Evolutionary conservation across 2,888 invertebrate species (phyloP).

Genomic region (Brenthis daphne): DNA sequence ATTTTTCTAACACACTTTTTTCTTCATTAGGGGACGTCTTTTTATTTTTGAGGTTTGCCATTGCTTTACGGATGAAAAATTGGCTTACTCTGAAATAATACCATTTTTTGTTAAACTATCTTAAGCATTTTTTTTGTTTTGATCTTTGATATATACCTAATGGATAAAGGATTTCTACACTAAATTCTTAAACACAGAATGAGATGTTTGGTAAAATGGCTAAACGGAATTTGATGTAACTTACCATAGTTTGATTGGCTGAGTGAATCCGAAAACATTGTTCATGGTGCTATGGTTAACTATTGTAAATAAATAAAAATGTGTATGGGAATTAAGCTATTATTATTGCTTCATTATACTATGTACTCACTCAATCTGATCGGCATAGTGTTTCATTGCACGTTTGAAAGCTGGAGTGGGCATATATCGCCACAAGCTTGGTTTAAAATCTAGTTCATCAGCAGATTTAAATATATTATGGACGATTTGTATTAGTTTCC

Average conservation of each 20-base stretch:
- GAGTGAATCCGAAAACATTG: background rate
- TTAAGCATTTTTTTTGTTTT: no score
- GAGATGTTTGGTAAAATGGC: no score
- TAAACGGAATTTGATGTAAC: no score
- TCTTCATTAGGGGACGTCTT: constrained; percentile 47
- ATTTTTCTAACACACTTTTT: constrained; percentile 83
- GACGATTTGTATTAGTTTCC: constrained; percentile 55
- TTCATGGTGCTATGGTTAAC: background rate
- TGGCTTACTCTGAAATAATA: constrained; percentile 30
- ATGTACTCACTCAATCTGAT: constrained; percentile 55
- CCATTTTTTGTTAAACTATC: no score
- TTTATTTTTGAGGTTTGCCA: constrained; percentile 48
- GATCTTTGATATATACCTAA: no score
- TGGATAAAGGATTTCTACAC: no score
- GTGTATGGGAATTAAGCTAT: no score
- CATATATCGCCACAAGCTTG: constrained; percentile 57
- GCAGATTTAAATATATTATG: constrained; percentile 53
- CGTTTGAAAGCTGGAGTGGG: constrained; percentile 56
- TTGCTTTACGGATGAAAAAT: constrained; percentile 29
- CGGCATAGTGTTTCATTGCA: constrained; percentile 60
- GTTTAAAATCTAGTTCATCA: constrained; percentile 58
- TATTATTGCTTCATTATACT: background rate
- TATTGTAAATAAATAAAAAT: background rate
- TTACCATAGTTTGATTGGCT: background rate
- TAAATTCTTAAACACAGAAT: no score